phyloP scores from a whole-genome alignment of 2,797 vertebrate genomes.

The Apodemus agrarius region DNA sequence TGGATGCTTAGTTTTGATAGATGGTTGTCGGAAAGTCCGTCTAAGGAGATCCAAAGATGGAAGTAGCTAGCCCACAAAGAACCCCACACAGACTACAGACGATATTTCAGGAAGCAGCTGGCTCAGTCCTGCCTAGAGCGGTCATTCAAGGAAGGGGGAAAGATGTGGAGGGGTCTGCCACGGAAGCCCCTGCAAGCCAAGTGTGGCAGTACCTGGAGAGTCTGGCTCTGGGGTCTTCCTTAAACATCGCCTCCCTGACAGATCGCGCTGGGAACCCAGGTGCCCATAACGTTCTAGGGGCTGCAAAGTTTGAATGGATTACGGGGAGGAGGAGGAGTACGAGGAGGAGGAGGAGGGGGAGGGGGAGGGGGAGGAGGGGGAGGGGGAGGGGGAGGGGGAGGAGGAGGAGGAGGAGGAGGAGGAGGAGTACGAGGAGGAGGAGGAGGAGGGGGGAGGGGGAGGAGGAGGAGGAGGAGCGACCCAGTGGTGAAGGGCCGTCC shows the following conservation, averaged over 20 bases:
- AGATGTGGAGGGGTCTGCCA: background rate
- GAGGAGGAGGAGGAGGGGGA: too few species aligned
- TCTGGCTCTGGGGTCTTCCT: background rate
- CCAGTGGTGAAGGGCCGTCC: background rate
- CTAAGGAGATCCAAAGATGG: background rate
- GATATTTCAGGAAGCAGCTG: background rate
- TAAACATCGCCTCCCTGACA: background rate
- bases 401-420: too few species aligned
- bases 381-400: too few species aligned
- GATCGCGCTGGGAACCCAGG: background rate
- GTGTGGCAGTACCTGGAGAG: background rate
- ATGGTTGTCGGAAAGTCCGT: background rate
- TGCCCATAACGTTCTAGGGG: background rate
- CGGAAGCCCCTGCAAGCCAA: background rate
- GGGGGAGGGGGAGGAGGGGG: too few species aligned
- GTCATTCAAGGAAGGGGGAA: background rate
- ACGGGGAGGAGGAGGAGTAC: too few species aligned
- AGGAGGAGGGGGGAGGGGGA: too few species aligned
- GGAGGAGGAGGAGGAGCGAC: background rate
- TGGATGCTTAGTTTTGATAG: background rate
- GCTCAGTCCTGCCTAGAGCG: background rate
- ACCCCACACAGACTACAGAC: background rate
- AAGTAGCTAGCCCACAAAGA: background rate
- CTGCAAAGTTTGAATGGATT: background rate
- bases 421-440: too few species aligned